A percentile compares a stretch with the other conserved stretches of the same genome.
phyloP scores from a whole-genome alignment of 2,888 invertebrate genomes.

The Cephus pulcher region DNA sequence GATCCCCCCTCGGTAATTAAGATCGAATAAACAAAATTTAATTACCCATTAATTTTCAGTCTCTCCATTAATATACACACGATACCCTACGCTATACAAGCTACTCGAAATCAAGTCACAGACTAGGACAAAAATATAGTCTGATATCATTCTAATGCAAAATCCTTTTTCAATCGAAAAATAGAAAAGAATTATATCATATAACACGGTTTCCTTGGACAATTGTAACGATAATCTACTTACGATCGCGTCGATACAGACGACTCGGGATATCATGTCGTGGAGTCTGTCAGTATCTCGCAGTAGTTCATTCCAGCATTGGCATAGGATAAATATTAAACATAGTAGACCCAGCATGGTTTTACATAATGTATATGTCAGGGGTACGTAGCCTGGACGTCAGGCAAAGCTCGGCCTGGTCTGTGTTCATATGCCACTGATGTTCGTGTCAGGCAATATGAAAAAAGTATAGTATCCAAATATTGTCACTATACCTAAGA shows the following conservation, averaged over 20 bases:
- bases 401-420: neutral
- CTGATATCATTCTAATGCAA: no score
- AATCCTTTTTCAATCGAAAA: neutral
- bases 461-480: neutral
- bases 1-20: neutral
- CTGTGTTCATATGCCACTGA: no score
- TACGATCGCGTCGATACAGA: neutral
- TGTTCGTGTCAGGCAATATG: neutral
- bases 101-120: no score
- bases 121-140: no score
- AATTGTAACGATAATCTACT: neutral
- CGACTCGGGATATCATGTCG: neutral
- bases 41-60: neutral
- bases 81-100: no score
- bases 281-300: neutral
- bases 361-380: neutral
- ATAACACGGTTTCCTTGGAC: no score
- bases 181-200: neutral
- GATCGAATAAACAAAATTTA: neutral
- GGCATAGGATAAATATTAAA: neutral
- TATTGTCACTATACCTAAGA: neutral
- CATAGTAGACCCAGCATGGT: neutral
- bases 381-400: neutral
- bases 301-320: neutral
- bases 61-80: neutral